Conservation (phyloP, 2,113 vertebrate species). For the Piliocolobus tephrosceles region DNA sequence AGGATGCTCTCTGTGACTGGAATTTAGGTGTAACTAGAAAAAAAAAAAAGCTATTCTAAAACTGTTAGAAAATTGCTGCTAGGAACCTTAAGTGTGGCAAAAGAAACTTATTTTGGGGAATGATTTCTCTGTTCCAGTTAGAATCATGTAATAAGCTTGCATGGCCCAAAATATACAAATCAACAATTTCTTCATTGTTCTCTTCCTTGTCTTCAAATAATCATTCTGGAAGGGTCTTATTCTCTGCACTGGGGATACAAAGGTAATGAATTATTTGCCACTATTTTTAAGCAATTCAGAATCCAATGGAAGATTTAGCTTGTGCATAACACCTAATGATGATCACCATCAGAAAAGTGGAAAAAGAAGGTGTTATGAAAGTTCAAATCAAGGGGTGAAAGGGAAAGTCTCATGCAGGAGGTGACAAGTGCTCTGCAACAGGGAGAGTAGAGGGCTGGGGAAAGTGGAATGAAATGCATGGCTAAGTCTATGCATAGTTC, state of each 20-base stretch:
- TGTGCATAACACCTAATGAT: not conserved
- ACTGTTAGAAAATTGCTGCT: not conserved
- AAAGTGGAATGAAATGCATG: not conserved
- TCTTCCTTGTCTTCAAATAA: not conserved
- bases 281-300: not conserved
- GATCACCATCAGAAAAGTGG: not conserved
- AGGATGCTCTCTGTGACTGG: not conserved
- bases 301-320: not conserved
- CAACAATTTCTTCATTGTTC: not conserved
- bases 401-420: not conserved
- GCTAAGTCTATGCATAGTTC: not conserved
- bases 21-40: not conserved
- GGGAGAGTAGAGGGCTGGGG: accelerated
- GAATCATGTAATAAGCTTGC: not conserved
- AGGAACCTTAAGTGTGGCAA: not conserved
- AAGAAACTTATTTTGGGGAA: not conserved
- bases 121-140: not conserved
- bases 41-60: not conserved
- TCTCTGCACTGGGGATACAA: not conserved
- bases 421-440: too few relatives aligned
- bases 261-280: not conserved
- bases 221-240: not conserved
- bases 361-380: not conserved
- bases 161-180: not conserved
- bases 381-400: not conserved